Evolutionary conservation across 2,888 invertebrate genomes (phyloP), one percentile per base, ranked within the genome.

Genomic region (Phorcus lineatus): DNA sequence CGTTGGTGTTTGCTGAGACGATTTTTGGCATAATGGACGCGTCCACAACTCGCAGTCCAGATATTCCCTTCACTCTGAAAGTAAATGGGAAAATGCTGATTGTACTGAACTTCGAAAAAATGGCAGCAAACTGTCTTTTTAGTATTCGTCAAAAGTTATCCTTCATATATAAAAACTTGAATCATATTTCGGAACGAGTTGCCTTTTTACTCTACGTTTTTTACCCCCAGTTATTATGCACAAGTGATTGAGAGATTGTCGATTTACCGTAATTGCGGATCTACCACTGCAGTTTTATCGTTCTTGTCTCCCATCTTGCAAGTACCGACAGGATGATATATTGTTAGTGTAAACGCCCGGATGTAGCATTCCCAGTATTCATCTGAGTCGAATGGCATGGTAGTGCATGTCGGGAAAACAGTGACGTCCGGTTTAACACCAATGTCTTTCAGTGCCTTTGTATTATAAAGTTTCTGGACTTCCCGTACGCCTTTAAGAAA

Each of bases 21-120:
- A 87, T 82, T 28, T 79, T 79, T 11, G 86, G 88, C 85, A 88
- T 88, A 9, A 87, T 82, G 0, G 89, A 88, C 28, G 87, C 88
- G 78, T 89, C 89, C 7, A 82, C 87, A 3, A 89, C 88, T 54
- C 88, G 79, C 31, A 88, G 82, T 22, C 82, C 81, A 17, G 82
- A 67, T 16, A 88, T 81, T 11, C 88, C 88, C 80, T 83, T 84
- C 7, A 88, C 87, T 74, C 88, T 88, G 83, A 22, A 40, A 22
- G 24, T 28, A 67, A 16, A 36, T n/a, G n/a, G n/a, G 36, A 55
- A 16, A 36, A 36, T 2, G 36, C n/a, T n/a, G n/a, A n/a, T n/a
- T n/a, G n/a, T n/a, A n/a, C n/a, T n/a, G n/a, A n/a, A n/a, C n/a
- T n/a, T n/a, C n/a, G n/a, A n/a, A n/a, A n/a, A n/a, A 36, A 36